phyloP scores from a whole-genome alignment of 2,113 vertebrate genomes.

The Ceuthmochares aereus region DNA sequence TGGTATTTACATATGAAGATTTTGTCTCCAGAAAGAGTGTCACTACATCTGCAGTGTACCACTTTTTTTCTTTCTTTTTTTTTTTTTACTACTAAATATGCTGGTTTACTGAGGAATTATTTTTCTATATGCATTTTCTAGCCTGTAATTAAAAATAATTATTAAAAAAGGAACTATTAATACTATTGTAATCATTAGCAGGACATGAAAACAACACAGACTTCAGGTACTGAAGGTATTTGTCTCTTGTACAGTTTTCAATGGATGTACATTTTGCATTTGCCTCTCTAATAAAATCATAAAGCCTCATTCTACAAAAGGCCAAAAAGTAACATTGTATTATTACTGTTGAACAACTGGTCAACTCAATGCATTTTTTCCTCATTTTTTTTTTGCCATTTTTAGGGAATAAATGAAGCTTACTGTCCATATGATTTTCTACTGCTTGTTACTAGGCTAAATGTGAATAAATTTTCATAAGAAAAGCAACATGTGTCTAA shows the following conservation, averaged over 20 bases:
- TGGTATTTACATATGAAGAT: not conserved
- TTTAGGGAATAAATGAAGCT: not conserved
- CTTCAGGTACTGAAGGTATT: not conserved
- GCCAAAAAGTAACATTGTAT: not conserved
- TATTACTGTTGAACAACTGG: not conserved
- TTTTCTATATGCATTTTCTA: not conserved
- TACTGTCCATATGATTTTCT: not conserved
- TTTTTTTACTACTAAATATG: not conserved
- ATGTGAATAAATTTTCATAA: not conserved
- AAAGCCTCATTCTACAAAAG: not conserved
- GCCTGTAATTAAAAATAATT: not conserved
- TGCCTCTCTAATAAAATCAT: not conserved
- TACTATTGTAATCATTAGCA: not conserved
- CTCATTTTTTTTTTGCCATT: not conserved
- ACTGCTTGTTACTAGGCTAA: not conserved
- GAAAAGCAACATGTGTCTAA: not conserved
- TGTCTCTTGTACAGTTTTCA: not conserved
- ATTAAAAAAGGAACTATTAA: not conserved
- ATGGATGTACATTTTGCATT: not conserved
- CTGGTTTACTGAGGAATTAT: not conserved
- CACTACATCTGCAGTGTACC: accelerated
- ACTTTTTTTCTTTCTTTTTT: not conserved
- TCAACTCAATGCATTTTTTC: not conserved
- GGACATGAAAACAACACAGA: not conserved
- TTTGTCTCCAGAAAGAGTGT: not conserved